Percentiles rank a stretch among this genome's conserved stretches.
Evolutionary conservation across 2,888 invertebrate species (phyloP).

Genomic region (Caenorhabditis japonica): DNA sequence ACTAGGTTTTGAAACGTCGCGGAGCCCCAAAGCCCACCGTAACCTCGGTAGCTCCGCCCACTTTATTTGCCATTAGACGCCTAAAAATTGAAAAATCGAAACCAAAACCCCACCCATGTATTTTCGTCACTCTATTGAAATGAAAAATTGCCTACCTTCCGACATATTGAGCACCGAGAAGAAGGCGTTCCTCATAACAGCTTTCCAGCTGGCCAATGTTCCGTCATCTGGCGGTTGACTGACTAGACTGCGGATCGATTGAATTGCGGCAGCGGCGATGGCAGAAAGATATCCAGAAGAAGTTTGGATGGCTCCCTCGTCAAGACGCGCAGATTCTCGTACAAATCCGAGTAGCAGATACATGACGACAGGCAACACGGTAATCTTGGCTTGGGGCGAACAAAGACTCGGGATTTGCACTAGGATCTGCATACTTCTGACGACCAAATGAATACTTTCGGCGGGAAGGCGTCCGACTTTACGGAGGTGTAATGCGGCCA

Average conservation of each 20-base stretch:
- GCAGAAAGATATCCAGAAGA: constrained; percentile 81
- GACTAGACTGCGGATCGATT: constrained; percentile 77
- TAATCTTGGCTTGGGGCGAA: constrained; percentile 82
- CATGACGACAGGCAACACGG: constrained; percentile 91
- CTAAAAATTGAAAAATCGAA: too few species aligned
- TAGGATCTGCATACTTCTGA: constrained; percentile 48
- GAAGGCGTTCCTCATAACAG: constrained; percentile 88
- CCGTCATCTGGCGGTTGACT: constrained; percentile 58
- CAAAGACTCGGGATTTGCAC: constrained; percentile 64
- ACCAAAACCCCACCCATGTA: too few species aligned
- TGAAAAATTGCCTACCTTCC: too few species aligned
- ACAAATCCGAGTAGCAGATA: constrained; percentile 91
- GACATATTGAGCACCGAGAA: constrained; percentile 91
- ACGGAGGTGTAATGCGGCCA: constrained; percentile 68
- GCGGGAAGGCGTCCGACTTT: constrained; percentile 59
- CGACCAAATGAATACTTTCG: constrained; percentile 57
- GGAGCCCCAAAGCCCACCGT: too few species aligned
- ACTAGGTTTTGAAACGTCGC: too few species aligned
- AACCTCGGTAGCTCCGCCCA: too few species aligned
- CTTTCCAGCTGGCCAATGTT: constrained; percentile 82
- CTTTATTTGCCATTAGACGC: too few species aligned
- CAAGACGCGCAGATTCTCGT: constrained; percentile 84
- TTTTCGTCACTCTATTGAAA: too few species aligned
- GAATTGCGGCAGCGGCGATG: constrained; percentile 82
- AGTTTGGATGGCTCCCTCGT: constrained; percentile 79